phyloP scores from a whole-genome alignment of 2,888 invertebrate genomes.

The Hyposoter dolosus region DNA sequence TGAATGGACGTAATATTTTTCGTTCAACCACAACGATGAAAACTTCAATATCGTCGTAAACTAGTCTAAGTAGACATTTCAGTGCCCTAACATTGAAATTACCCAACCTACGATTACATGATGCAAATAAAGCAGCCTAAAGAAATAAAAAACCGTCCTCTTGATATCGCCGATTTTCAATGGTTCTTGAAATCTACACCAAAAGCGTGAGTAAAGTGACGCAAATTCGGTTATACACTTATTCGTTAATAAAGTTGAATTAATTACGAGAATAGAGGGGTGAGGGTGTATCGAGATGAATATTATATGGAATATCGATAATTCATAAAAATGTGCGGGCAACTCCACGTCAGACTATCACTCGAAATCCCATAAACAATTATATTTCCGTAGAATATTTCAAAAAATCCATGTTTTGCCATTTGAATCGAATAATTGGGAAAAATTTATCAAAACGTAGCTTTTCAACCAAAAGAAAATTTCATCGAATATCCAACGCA shows the following conservation, averaged over 20 bases:
- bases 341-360: neutral
- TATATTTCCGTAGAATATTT: neutral
- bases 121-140: conserved; percentile 68
- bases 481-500: neutral
- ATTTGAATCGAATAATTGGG: neutral
- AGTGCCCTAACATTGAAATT: neutral
- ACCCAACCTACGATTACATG: neutral
- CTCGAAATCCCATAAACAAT: neutral
- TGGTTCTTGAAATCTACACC: conserved; percentile 41
- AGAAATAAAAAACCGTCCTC: conserved; percentile 73
- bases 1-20: too few species aligned
- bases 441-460: neutral
- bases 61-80: neutral
- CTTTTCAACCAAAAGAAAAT: neutral
- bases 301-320: conserved; percentile 1
- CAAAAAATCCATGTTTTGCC: neutral
- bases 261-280: conserved; percentile 33
- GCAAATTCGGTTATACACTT: conserved; percentile 13
- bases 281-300: conserved; percentile 22
- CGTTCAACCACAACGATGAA: too few species aligned
- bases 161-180: conserved; percentile 67
- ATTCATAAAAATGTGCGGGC: neutral
- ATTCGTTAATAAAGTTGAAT: conserved; percentile 38
- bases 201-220: conserved; percentile 38
- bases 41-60: neutral